A percentile compares a stretch with the other conserved stretches of the same genome.
Evolutionary conservation across 2,797 vertebrate genomes (phyloP).

Genomic region (Sebastes kiyomatsui): DNA sequence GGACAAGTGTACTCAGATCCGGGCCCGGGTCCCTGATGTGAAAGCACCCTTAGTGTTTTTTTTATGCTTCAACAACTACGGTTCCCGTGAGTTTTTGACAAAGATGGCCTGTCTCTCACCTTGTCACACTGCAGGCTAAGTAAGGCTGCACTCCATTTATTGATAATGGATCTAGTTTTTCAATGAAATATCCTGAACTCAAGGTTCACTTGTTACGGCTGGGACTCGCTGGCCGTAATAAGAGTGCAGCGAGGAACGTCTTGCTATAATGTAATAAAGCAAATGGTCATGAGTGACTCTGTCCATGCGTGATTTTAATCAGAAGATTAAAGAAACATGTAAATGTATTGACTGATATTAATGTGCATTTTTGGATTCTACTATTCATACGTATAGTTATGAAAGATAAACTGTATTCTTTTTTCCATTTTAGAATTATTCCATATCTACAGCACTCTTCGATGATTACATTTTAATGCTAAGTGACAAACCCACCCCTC

Average conservation of each 20-base stretch:
- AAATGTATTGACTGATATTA: not conserved
- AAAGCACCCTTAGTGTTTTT: too few species aligned
- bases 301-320: not conserved
- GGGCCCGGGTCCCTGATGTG: too few species aligned
- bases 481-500: not conserved
- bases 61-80: not conserved
- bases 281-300: not conserved
- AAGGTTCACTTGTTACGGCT: not conserved
- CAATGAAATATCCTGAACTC: not conserved
- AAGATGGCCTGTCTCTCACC: not conserved
- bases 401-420: not conserved
- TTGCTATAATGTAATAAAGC: not conserved
- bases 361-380: not conserved
- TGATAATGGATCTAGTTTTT: not conserved
- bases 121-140: not conserved
- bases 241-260: too few species aligned
- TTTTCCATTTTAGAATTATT: not conserved
- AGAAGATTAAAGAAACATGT: not conserved
- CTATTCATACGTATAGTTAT: too few species aligned
- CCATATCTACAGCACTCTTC: not conserved
- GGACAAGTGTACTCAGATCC: too few species aligned
- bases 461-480: slow-evolving; percentile 1
- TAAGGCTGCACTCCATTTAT: not conserved
- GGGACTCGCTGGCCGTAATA: too few species aligned
- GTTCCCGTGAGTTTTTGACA: not conserved